Evolutionary conservation across 2,888 invertebrate species (phyloP).

Genomic region (Lasioglossum lativentre): DNA sequence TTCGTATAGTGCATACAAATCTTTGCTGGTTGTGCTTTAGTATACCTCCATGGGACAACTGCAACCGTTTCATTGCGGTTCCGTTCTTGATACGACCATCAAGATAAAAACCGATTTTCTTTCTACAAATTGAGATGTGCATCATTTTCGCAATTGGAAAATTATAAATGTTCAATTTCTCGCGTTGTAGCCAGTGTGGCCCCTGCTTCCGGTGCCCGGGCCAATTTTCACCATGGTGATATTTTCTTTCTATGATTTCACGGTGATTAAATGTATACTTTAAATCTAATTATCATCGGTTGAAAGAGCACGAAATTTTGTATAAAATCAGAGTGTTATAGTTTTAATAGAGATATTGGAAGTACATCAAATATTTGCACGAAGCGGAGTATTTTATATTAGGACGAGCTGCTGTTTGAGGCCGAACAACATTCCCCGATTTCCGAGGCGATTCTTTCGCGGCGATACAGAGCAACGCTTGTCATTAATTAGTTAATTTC

Average conservation of each 20-base stretch:
- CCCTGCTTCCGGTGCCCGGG: too few species aligned
- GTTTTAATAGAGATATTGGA: too few species aligned
- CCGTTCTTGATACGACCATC: background rate
- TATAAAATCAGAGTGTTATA: too few species aligned
- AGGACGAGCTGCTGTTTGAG: background rate
- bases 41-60: background rate
- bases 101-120: background rate
- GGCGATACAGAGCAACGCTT: background rate
- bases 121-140: too few species aligned
- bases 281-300: too few species aligned
- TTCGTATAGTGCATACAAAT: background rate
- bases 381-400: background rate
- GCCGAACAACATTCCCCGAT: background rate
- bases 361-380: background rate
- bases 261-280: too few species aligned
- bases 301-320: background rate
- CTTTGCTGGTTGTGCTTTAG: background rate
- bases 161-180: too few species aligned
- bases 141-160: too few species aligned
- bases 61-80: background rate
- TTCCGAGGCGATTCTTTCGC: background rate
- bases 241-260: too few species aligned
- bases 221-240: too few species aligned
- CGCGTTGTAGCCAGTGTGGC: too few species aligned
- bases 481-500: slow-evolving; percentile 26